Percentiles rank a stretch among this genome's conserved stretches.
phyloP scores from a whole-genome alignment of 1,140 invertebrate genomes.

The Trinorchestia longiramus region DNA sequence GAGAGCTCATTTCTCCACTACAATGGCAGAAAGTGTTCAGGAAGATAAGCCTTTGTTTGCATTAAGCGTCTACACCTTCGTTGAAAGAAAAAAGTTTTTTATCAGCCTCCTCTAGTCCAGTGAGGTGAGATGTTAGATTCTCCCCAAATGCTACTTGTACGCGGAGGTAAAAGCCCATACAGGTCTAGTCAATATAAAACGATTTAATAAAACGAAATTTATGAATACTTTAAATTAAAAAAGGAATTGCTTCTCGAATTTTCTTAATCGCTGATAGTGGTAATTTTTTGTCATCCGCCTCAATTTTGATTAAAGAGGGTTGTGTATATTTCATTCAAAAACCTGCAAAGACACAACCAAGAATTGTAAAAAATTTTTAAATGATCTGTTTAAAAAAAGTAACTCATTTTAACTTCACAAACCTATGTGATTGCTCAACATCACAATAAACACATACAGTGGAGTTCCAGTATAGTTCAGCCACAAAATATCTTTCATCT shows the following conservation, averaged over 20 bases:
- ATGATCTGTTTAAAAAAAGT: background rate
- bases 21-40: background rate
- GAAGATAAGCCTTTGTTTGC: slow-evolving; percentile 17
- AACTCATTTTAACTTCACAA: background rate
- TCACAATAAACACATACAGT: background rate
- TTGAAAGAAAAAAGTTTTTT: background rate
- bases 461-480: background rate
- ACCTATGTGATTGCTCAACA: background rate
- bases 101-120: background rate
- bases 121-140: background rate
- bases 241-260: too few relatives aligned
- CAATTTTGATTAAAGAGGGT: too few relatives aligned
- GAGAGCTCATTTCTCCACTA: slow-evolving; percentile 29
- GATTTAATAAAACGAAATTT: background rate
- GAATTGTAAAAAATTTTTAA: too few relatives aligned
- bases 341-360: background rate
- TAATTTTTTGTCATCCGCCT: too few relatives aligned
- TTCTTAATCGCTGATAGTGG: too few relatives aligned
- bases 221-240: background rate
- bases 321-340: too few relatives aligned
- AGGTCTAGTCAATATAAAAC: background rate
- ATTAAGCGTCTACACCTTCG: background rate
- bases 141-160: background rate
- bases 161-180: background rate
- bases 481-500: background rate